phyloP scores from a whole-genome alignment of 2,797 vertebrate genomes.

The Echiichthys vipera region DNA sequence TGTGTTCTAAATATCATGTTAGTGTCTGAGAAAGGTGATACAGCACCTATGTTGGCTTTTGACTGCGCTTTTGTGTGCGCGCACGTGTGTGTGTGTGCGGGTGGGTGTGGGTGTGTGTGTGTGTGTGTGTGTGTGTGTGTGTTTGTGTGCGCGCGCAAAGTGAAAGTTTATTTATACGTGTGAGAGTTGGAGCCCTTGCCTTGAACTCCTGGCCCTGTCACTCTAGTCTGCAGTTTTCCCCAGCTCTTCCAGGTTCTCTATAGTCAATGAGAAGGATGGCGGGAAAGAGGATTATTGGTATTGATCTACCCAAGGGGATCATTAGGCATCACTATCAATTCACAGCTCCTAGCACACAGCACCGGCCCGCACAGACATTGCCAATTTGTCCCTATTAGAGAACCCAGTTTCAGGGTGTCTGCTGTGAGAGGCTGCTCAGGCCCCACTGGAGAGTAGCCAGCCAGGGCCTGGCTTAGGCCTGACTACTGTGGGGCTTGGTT shows the following conservation, averaged over 20 bases:
- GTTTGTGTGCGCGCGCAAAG: constrained; percentile 18
- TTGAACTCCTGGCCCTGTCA: constrained; percentile 77
- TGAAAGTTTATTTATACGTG: constrained; percentile 48
- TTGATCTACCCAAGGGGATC: constrained; percentile 99
- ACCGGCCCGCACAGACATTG: constrained; percentile 96
- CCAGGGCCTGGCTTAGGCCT: constrained; percentile 61
- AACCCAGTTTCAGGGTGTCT: constrained; percentile 92
- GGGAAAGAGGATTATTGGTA: constrained; percentile 98
- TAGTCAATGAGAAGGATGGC: constrained; percentile 96
- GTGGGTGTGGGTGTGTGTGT: too few relatives aligned
- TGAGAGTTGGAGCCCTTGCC: constrained; percentile 52
- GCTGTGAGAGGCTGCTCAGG: constrained; percentile 90
- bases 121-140: constrained; percentile 1
- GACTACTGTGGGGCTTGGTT: constrained; percentile 43
- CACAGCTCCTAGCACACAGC: constrained; percentile 95
- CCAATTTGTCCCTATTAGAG: constrained; percentile 99
- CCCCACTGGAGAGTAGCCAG: constrained; percentile 69
- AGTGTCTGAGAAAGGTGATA: constrained; percentile 18
- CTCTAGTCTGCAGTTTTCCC: constrained; percentile 78
- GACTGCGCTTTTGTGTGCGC: constrained; percentile 29
- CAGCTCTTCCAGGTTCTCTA: constrained; percentile 83
- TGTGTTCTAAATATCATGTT: constrained; percentile 46
- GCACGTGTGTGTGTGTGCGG: too few relatives aligned
- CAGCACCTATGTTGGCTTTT: constrained; percentile 12
- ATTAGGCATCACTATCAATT: constrained; percentile 99